Evolutionary conservation across 2,797 vertebrate species (phyloP), one percentile per base, ranked within the genome.

Genomic region (Jordanella pulchra): DNA sequence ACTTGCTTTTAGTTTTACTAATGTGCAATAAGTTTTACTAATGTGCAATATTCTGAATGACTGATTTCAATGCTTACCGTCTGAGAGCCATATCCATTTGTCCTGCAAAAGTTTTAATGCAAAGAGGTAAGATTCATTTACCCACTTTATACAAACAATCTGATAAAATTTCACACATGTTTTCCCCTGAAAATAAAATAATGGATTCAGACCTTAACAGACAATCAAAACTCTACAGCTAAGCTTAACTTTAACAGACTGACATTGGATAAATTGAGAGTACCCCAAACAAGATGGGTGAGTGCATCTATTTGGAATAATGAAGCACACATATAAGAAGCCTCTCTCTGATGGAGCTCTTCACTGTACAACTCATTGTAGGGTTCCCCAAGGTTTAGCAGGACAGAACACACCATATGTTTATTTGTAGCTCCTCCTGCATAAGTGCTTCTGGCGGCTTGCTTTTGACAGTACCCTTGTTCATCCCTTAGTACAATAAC

Each of bases 371-470:
- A 39, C 77, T 91, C 87, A 89, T 88, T 83, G 89, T 81, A 51
- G 47, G 67, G 73, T 81, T 83, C 89, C 90, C 79, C 83, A 76
- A 91, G 91, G 91, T 86, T 89, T 77, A 78, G 79, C 79, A 87
- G 91, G 93, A 93, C 91, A 91, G 90, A 93, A 92, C 81, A 86
- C 75, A 71, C 92, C 92, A 92, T 93, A 93, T 93, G 92, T 87
- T 93, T 87, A 90, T 91, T 83, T 87, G 83, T 81, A 90, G 85
- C 85, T 86, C 89, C 84, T 82, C 81, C 84, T 58, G 82, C 65
- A 68, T 87, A 91, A 90, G 86, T 88, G 86, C 76, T 86, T 88
- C 86, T 89, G 89, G 85, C 67, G 77, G 76, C 83, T 80, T 79
- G 82, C 84, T 84, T 90, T 90, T 91, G 89, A 89, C 89, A 86